These are phyloP conservation scores for Leucosticte australis DNA, from an alignment of 2,113 vertebrate species.

Conservation along the genomic window DNA sequence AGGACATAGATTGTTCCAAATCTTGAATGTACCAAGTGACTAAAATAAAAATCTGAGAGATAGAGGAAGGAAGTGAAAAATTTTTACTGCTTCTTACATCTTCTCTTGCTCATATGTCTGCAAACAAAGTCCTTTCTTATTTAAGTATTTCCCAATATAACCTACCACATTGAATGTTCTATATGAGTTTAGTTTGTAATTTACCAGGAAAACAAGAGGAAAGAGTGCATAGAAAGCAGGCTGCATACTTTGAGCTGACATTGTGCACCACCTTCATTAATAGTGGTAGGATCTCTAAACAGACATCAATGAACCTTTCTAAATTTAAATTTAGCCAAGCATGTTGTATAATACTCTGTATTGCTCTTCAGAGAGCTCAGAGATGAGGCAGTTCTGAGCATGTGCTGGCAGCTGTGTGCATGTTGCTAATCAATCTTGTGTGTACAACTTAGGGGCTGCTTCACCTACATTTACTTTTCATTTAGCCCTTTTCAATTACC, in stretches of 20 bases:
- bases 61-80: not conserved
- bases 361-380: not conserved
- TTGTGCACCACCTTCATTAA: not conserved
- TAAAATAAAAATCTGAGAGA: not conserved
- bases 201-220: not conserved
- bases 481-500: not conserved
- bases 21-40: not conserved
- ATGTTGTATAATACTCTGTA: not conserved
- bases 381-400: not conserved
- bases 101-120: not conserved
- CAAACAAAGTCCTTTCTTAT: not conserved
- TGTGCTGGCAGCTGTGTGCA: rapidly evolving
- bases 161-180: not conserved
- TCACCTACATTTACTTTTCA: not conserved
- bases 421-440: not conserved
- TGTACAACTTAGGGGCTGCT: not conserved
- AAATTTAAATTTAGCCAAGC: not conserved
- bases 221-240: not conserved
- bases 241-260: not conserved
- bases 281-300: not conserved
- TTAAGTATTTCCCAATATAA: not conserved
- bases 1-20: not conserved
- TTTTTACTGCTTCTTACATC: not conserved
- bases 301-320: not conserved
- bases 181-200: not conserved